Evolutionary conservation across 92 coral and sea anemone species (phyloP).

Genomic region (Actinernus sp.): DNA sequence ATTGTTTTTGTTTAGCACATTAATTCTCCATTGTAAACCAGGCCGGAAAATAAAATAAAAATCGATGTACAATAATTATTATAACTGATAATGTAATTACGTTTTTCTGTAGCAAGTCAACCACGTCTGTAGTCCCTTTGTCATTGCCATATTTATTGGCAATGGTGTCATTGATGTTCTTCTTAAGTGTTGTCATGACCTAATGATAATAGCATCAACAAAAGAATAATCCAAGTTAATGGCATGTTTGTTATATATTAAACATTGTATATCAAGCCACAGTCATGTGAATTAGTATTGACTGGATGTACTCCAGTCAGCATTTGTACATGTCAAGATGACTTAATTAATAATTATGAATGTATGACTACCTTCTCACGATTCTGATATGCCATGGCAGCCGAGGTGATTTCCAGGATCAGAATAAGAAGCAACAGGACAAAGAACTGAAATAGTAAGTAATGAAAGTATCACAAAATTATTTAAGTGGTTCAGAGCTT

Average conservation of each 20-base stretch:
- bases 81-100: background rate
- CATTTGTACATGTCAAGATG: too few relatives aligned
- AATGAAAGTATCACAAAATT: too few relatives aligned
- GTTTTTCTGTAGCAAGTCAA: slow-evolving; percentile 30
- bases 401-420: slow-evolving; percentile 63
- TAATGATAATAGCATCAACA: background rate
- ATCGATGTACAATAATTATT: background rate
- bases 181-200: slow-evolving; percentile 12
- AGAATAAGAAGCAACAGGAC: slow-evolving; percentile 49
- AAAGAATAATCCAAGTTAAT: too few relatives aligned
- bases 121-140: slow-evolving; percentile 6
- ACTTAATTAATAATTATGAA: too few relatives aligned
- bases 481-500: too few relatives aligned
- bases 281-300: too few relatives aligned
- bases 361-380: slow-evolving; percentile 58
- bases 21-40: background rate
- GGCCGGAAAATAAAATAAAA: background rate
- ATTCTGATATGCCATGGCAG: slow-evolving; percentile 57
- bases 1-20: too few relatives aligned
- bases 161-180: slow-evolving; percentile 32
- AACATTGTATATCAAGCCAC: too few relatives aligned
- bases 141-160: slow-evolving; percentile 28
- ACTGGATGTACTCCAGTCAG: too few relatives aligned
- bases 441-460: slow-evolving; percentile 64
- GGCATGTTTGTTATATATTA: too few relatives aligned